Conservation (phyloP, 2,888 invertebrate species). For the Saturnia japonica region DNA sequence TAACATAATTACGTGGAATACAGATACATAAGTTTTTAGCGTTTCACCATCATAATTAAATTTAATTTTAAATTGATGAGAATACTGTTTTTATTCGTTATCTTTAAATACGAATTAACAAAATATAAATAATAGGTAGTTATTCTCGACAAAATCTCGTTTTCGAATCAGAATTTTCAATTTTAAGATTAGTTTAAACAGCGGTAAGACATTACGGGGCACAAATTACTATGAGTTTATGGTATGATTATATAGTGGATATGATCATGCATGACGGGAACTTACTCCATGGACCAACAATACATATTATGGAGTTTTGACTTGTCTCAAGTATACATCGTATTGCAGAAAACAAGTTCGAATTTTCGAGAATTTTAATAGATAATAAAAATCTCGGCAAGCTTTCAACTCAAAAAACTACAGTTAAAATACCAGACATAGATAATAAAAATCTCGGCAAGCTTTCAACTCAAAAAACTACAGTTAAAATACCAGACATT, state of each 20-base stretch:
- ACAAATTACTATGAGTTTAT: slow-evolving; percentile 54
- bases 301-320: neutral
- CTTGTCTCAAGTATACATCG: slow-evolving; percentile 14
- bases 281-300: slow-evolving; percentile 5
- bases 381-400: neutral
- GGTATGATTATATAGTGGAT: slow-evolving; percentile 45
- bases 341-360: neutral
- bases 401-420: neutral
- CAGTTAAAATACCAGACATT: neutral
- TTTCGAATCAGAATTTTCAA: slow-evolving; percentile 29
- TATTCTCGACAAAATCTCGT: slow-evolving; percentile 16
- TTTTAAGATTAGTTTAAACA: slow-evolving; percentile 36
- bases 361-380: neutral
- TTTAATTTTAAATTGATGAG: no score
- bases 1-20: no score
- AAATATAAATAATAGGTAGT: neutral
- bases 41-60: no score
- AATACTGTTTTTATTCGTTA: neutral
- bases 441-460: neutral
- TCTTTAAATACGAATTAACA: no score
- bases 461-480: neutral
- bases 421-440: neutral
- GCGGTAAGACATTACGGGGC: slow-evolving; percentile 50
- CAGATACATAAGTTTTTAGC: no score
- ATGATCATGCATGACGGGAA: slow-evolving; percentile 56